Evolutionary conservation across 92 coral and sea anemone species (phyloP), one percentile per base, ranked within the genome.

Genomic region (Nematostella vectensis): DNA sequence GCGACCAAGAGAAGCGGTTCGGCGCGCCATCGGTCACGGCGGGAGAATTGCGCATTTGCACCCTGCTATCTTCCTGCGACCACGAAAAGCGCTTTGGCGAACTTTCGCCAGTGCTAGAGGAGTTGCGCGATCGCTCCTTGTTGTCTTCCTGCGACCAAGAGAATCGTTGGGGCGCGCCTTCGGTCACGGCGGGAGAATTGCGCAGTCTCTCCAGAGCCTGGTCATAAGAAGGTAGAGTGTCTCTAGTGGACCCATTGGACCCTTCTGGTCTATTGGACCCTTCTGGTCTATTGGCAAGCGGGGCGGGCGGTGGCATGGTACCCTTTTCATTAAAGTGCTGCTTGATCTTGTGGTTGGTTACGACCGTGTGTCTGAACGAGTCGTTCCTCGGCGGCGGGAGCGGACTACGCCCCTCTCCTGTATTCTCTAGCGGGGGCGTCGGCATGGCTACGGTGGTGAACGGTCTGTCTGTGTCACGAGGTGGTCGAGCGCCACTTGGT

Each of bases 331-430:
- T 20, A 39, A 69, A 56, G 25, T 77, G 77, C 30, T 69, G 65
- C 20, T 48, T 48, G 29, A 77, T 62, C 24, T 50, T 62, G 27
- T 62, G 58, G 54, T 67, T 63, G 6, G 75, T 74, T 25, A 31
- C 50, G 0, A 63, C 30, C 1, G 68, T 44, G 60, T 81, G 77
- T 12, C 49, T 59, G 23, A 57, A 68, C 15, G 94, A 85, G 68
- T 85, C 94, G 59, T 61, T 50, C 21, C 96, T 83, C n/a, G 96
- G 98, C 19, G 98, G 98, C 16, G 95, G 95, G 21, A 80, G 68
- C 12, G 66, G 83, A 49, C 47, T 60, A 3, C 70, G 78, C 31
- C 59, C 62, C 24, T 77, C 79, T 12, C 49, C 55, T 31, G 98
- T 77, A 48, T 82, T 86, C 16, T 77, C 81, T 31, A 78, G 12